phyloP scores from a whole-genome alignment of 1,140 invertebrate species.

The Cyclina sinensis region DNA sequence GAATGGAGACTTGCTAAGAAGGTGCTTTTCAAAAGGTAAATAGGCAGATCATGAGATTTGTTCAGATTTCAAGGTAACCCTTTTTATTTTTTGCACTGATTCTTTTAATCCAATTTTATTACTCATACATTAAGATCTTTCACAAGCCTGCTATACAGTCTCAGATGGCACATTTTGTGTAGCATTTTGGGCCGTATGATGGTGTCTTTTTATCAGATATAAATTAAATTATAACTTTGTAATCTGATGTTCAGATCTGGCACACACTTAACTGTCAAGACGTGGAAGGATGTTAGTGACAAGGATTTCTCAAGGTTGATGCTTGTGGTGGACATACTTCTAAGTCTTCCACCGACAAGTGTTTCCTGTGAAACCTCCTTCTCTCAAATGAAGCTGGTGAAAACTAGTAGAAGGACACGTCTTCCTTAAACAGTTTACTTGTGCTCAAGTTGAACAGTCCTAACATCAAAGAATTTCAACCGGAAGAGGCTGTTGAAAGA shows the following conservation, averaged over 20 bases:
- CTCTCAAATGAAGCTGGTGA: constrained; percentile 14
- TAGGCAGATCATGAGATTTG: no score
- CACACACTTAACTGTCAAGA: background rate
- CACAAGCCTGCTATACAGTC: background rate
- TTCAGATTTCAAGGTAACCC: no score
- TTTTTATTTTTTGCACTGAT: no score
- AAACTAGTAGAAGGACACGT: background rate
- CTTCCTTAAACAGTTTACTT: background rate
- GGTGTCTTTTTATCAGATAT: background rate
- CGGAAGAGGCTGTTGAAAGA: constrained; percentile 11
- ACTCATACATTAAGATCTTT: background rate
- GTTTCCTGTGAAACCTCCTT: constrained; percentile 9
- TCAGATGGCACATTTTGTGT: background rate
- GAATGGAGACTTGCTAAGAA: background rate
- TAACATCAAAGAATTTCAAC: background rate
- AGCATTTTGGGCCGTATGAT: background rate
- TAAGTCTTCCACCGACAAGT: constrained; percentile 15
- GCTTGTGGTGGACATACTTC: background rate
- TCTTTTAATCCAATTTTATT: background rate
- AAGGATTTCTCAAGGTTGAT: background rate
- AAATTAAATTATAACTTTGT: background rate
- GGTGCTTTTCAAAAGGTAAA: background rate
- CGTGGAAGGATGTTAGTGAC: background rate
- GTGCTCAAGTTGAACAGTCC: background rate
- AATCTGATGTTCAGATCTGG: background rate